Conservation (phyloP, 2,797 vertebrate genomes). For the Chiloscyllium punctatum region DNA sequence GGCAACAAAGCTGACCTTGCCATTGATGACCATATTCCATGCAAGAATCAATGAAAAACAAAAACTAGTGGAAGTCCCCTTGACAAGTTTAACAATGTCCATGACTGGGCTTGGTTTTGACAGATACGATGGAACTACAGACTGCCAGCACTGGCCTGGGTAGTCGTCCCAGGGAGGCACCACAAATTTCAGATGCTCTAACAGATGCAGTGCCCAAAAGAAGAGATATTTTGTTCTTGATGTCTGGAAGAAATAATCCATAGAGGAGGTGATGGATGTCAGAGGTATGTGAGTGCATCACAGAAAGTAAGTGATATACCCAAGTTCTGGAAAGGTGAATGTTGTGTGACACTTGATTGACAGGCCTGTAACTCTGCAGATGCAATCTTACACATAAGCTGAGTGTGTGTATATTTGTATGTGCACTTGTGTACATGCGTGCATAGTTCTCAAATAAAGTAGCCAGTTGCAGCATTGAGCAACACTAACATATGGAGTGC, state of each 20-base stretch:
- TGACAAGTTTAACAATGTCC: neutral
- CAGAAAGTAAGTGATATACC: neutral
- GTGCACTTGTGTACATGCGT: too few relatives aligned
- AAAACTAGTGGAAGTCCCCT: neutral
- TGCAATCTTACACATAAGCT: too few relatives aligned
- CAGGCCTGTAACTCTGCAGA: too few relatives aligned
- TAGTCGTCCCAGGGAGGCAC: neutral
- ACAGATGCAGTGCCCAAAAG: neutral
- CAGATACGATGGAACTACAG: neutral
- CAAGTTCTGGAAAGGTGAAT: neutral
- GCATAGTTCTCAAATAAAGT: too few relatives aligned
- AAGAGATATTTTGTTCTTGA: neutral
- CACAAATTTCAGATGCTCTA: neutral
- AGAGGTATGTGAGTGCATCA: neutral
- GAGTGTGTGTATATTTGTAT: too few relatives aligned
- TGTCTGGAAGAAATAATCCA: too few relatives aligned
- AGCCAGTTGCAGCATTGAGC: too few relatives aligned
- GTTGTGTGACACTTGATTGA: neutral
- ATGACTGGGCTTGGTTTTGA: neutral
- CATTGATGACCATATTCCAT: too few relatives aligned
- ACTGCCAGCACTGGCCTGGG: neutral
- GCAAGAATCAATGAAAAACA: neutral
- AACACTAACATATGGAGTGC: too few relatives aligned
- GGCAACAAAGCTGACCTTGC: too few relatives aligned
- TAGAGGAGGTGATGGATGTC: neutral